A percentile compares a stretch with the other conserved stretches of the same genome.
Evolutionary conservation across 2,888 invertebrate genomes (phyloP).

Genomic region (Philereme vetulata): DNA sequence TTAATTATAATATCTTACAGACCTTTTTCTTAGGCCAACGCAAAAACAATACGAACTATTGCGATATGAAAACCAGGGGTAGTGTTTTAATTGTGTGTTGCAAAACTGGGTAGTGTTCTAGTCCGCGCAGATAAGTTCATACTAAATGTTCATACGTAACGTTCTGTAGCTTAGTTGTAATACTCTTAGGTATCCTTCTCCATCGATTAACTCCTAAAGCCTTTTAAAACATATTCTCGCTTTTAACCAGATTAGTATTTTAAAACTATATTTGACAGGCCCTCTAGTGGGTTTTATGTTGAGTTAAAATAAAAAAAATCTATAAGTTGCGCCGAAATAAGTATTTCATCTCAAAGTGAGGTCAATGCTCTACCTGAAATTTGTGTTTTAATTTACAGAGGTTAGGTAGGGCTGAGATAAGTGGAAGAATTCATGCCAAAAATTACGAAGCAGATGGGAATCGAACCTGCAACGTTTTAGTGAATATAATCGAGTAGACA

Average conservation of each 20-base stretch:
- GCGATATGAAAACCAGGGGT: background rate
- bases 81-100: background rate
- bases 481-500: no score
- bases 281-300: slow-evolving; percentile 50
- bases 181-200: slow-evolving; percentile 8
- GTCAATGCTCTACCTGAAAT: no score
- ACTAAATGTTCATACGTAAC: background rate
- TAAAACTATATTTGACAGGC: slow-evolving; percentile 61
- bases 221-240: slow-evolving; percentile 61
- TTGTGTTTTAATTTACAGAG: no score
- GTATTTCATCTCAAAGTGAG: no score
- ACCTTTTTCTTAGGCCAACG: no score
- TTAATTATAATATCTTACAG: no score
- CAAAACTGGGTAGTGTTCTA: background rate
- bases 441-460: no score
- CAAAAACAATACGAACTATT: background rate
- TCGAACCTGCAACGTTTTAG: no score
- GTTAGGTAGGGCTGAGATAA: no score
- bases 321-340: no score
- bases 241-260: slow-evolving; percentile 58
- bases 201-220: slow-evolving; percentile 62
- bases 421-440: no score
- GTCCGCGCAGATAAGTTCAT: background rate
- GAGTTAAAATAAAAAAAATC: slow-evolving; percentile 11
- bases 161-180: slow-evolving; percentile 6